phyloP scores from a whole-genome alignment of 2,888 invertebrate species.

The Gandaritis pyraliata region DNA sequence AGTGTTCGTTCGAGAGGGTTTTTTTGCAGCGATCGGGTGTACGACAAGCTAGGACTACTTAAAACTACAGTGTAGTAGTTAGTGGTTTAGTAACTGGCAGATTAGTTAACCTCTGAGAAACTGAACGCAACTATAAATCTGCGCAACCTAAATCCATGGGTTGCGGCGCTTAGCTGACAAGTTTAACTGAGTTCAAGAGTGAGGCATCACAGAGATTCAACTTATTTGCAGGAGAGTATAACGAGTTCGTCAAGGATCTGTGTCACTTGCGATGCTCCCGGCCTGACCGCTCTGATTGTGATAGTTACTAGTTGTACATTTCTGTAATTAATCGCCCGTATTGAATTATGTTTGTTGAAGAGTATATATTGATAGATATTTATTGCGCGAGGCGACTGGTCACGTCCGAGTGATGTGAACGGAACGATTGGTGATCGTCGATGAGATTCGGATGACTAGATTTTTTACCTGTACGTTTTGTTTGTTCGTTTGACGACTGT shows the following conservation, averaged over 20 bases:
- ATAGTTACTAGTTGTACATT: constrained; percentile 53
- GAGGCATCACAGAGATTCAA: no score
- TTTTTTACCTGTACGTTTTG: constrained; percentile 53
- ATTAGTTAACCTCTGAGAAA: background rate
- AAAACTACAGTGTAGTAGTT: background rate
- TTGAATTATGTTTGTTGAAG: constrained; percentile 77
- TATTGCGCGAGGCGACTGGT: constrained; percentile 56
- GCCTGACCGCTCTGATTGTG: constrained; percentile 1
- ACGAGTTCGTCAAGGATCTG: no score
- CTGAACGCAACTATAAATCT: no score
- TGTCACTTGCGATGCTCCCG: no score
- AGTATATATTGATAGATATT: constrained; percentile 77
- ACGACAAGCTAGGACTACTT: background rate
- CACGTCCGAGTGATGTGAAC: constrained; percentile 24
- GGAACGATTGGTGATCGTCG: constrained; percentile 35
- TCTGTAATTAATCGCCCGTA: constrained; percentile 71
- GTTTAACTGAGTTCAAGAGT: no score
- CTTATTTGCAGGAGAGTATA: no score
- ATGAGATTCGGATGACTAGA: constrained; percentile 43
- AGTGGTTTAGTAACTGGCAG: background rate
- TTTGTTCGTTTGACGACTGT: constrained; percentile 62
- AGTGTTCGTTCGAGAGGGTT: background rate
- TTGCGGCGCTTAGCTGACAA: no score
- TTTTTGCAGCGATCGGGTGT: background rate
- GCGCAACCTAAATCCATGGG: no score